Base-by-base conservation (phyloP, 1,140 invertebrate genomes). In the Theocolax elegans region DNA sequence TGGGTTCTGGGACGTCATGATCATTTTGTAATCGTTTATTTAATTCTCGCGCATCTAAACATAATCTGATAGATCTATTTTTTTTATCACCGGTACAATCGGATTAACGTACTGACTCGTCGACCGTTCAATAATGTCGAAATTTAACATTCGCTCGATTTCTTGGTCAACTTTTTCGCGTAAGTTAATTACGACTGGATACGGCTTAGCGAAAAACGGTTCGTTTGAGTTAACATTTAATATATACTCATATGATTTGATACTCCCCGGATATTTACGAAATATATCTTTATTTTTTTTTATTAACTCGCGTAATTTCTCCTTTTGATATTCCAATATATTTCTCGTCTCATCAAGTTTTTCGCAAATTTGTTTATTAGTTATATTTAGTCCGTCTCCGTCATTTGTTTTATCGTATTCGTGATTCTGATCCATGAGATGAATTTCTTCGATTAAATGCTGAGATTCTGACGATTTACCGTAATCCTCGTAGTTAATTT, bases 81-180 rank as follows among this genome's bases (percentile, higher is more conserved):
- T 48, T 71, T 60, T 83, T 21, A 73, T 53, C 1, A 78, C 79
- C 25, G 75, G 71, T 3, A 76, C 71, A 7, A 80, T 54, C 1
- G 79, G 81, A 71, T 77, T 83, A 49, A 75, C 73, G 62, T 74
- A 84, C 7, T 72, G 59, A n/a, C 77, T 81, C 1, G 72, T 54
- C 9, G 74, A 72, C 9, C 77, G 31, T 38, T 72, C 65, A 23
- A 79, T 76, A 8, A 77, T 70, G 6, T 69, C 60, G 31, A 70
- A 49, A n/a, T 74, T n/a, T 12, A 79, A 29, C 73, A 77, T 76
- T 35, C 31, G 15, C 2, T 66, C 13, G 2, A 76, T 67, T 17
- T 70, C 48, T n/a, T 29, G 21, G 6, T 72, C 56, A 0, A 75
- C 75, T 25, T 51, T 66, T 15, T 72, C 29, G 2, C 73, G 35